Evolutionary conservation across 2,888 invertebrate genomes (phyloP), one percentile per base, ranked within the genome.

Genomic region (Colostygia pectinataria): DNA sequence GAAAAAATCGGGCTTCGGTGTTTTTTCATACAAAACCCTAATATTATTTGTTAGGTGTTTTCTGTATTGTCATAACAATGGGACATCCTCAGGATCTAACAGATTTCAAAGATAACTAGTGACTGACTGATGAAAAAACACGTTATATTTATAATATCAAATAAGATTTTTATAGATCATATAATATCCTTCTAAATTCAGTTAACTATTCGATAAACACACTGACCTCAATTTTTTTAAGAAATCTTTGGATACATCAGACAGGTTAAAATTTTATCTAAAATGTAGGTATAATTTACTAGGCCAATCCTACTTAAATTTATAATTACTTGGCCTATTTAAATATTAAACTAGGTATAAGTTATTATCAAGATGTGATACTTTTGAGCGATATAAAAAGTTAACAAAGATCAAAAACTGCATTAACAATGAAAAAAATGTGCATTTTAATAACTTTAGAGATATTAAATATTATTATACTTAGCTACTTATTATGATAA

Each of bases 201-300:
- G 38, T 46, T 46, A 42, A 42, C 46, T 59, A 51, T 55, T 51
- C 46, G 45, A 56, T 51, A 49, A 52, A 56, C 42, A 53, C 51
- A 60, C 53, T 53, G 59, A 57, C 57, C 55, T 55, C 55, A 55
- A 50, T 43, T 57, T n/a, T 53, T 57, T 53, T 29, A 52, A 53
- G 53, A 53, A 60, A 57, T 60, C 60, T 60, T 60, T 60, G 60
- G 60, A 55, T 47, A 55, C 45, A 39, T 57, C 53, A 48, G 48
- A 53, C 44, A 50, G 32, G 36, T 37, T 29, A 6, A 40, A 44
- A 41, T 53, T 52, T 55, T 54, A 47, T 52, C 50, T 60, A 57
- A 41, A 46, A 45, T 28, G 44, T 55, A 45, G 24, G 44, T 55
- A 57, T 50, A 59, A 55, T 57, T 57, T 50, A 44, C 42, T 55